phyloP scores from a whole-genome alignment of 2,888 invertebrate species.

The Eupithecia subumbrata region DNA sequence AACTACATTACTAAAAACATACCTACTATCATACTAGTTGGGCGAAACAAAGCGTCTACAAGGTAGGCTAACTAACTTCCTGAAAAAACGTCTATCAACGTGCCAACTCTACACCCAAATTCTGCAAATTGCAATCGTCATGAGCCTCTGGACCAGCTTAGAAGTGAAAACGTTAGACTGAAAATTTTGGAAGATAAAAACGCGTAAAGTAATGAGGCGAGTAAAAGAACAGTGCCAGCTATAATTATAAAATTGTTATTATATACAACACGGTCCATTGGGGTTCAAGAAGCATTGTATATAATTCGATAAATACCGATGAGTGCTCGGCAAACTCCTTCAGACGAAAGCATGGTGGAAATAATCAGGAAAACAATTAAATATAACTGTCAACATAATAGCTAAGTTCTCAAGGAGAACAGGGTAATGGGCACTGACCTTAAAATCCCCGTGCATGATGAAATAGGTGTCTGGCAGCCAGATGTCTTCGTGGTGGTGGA shows the following conservation, averaged over 20 bases:
- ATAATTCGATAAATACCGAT: constrained; percentile 71
- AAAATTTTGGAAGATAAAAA: constrained; percentile 40
- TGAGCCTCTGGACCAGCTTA: constrained; percentile 55
- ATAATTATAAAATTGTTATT: constrained; percentile 54
- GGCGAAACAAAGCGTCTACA: constrained; percentile 45
- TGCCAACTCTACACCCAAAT: constrained; percentile 50
- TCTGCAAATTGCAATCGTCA: constrained; percentile 51
- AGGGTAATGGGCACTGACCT: constrained; percentile 71
- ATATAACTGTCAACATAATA: constrained; percentile 48
- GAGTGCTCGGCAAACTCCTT: constrained; percentile 74
- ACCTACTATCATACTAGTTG: constrained; percentile 24
- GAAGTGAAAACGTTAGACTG: constrained; percentile 49
- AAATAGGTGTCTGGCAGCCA: constrained; percentile 98
- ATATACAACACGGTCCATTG: constrained; percentile 64
- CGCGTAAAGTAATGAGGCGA: constrained; percentile 47
- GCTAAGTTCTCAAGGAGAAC: constrained; percentile 14
- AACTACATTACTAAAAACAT: constrained; percentile 43
- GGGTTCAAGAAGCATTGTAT: constrained; percentile 67
- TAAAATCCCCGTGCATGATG: constrained; percentile 98
- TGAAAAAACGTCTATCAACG: constrained; percentile 41
- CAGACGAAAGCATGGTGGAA: constrained; percentile 71
- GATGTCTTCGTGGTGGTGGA: constrained; percentile 95
- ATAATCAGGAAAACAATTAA: constrained; percentile 66
- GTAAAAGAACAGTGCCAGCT: constrained; percentile 63
- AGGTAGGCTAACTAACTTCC: constrained; percentile 45